Evolutionary conservation across 2,113 vertebrate genomes (phyloP).

Genomic region (Hippoglossus stenolepis): DNA sequence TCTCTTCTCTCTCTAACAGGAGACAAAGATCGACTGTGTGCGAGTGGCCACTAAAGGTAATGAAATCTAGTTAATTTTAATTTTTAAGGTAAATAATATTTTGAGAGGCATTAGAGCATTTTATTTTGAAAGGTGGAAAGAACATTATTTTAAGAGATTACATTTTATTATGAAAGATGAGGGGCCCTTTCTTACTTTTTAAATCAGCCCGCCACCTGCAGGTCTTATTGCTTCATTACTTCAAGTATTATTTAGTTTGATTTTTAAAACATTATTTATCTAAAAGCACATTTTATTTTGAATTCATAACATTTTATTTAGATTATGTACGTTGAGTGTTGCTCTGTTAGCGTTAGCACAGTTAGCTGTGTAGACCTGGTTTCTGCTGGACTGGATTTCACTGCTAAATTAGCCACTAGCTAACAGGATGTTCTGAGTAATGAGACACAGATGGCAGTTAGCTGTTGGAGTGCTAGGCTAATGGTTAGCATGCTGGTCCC

Average conservation of each 20-base stretch:
- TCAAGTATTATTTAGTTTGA: not conserved
- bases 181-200: too few species aligned
- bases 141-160: too few species aligned
- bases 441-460: constrained; percentile 46
- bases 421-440: constrained; percentile 17
- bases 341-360: not conserved
- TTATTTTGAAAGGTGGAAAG: not conserved
- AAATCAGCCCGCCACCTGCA: too few species aligned
- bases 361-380: not conserved
- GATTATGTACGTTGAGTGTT: not conserved
- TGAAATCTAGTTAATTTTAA: constrained; percentile 8
- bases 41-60: constrained; percentile 96
- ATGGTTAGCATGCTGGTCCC: constrained; percentile 36
- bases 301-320: not conserved
- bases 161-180: not conserved
- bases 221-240: too few species aligned
- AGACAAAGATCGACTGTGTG: constrained; percentile 97
- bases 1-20: constrained; percentile 83
- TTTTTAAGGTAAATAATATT: too few species aligned
- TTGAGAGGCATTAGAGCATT: not conserved
- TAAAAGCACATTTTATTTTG: not conserved
- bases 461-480: constrained; percentile 39
- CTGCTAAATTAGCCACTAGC: constrained; percentile 1
- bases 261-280: not conserved
- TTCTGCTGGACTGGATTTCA: not conserved